A percentile compares a stretch with the other conserved stretches of the same genome.
Conservation (phyloP, 2,797 vertebrate genomes). For the Rhynchonycteris naso region DNA sequence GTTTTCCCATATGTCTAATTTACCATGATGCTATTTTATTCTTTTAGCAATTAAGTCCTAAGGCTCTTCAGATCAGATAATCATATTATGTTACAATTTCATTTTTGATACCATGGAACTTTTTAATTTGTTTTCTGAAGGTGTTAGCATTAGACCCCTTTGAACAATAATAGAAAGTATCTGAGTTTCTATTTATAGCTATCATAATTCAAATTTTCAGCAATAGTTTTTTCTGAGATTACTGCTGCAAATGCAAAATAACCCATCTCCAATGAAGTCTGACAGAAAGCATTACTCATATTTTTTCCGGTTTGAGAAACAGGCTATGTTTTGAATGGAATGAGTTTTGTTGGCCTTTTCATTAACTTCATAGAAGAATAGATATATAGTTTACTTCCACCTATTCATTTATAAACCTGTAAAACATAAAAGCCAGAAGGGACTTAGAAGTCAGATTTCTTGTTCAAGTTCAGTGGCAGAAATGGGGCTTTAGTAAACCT, state of each 20-base stretch:
- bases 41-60: neutral
- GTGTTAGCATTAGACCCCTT: neutral
- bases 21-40: neutral
- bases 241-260: neutral
- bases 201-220: neutral
- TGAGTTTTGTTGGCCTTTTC: neutral
- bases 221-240: slow-evolving; percentile 11
- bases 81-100: neutral
- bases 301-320: neutral
- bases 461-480: neutral
- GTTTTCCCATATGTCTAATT: neutral
- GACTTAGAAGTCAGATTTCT: neutral
- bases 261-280: neutral
- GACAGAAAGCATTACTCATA: neutral
- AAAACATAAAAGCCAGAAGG: neutral
- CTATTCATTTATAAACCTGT: neutral
- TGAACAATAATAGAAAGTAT: neutral
- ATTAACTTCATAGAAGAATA: neutral
- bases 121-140: neutral
- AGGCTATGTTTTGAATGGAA: neutral
- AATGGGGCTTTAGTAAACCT: neutral
- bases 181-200: neutral
- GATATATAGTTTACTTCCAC: neutral
- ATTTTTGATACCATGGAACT: neutral
- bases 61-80: neutral